Evolutionary conservation across 1,140 invertebrate genomes (phyloP).

Genomic region (Eubasilissa regina): DNA sequence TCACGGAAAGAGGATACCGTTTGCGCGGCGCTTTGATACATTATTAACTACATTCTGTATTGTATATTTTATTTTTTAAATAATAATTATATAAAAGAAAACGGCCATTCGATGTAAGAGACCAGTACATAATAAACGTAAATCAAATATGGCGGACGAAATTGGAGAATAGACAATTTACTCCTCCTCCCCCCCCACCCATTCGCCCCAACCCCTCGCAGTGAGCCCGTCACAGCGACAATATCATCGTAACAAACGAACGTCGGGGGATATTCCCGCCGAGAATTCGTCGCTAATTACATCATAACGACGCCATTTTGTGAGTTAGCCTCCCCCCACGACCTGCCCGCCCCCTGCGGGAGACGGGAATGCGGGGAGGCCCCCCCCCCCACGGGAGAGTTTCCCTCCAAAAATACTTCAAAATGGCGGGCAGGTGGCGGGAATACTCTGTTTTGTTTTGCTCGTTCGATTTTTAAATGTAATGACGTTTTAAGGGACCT

Average conservation of each 20-base stretch:
- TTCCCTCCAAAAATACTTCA: conserved; percentile 29
- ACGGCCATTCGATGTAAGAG: background rate
- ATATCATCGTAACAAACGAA: conserved; percentile 32
- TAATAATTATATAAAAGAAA: no score
- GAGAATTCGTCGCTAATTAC: conserved; percentile 56
- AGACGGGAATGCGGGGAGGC: background rate
- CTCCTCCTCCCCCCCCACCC: background rate
- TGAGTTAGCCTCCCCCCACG: conserved; percentile 9
- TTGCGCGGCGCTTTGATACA: no score
- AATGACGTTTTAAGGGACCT: no score
- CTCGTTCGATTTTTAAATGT: no score
- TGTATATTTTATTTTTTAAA: no score
- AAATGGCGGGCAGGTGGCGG: conserved; percentile 18
- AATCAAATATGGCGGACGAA: conserved; percentile 11
- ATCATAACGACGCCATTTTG: conserved; percentile 61
- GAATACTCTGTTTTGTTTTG: background rate
- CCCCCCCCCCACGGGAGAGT: background rate
- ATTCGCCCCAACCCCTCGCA: no score
- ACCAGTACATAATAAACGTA: background rate
- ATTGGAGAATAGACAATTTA: conserved; percentile 6
- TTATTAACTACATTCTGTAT: no score
- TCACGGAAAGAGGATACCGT: no score
- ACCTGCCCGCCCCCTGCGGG: background rate
- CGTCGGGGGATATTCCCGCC: conserved; percentile 19
- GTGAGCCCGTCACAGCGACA: background rate